Percentiles rank a stretch among this genome's conserved stretches.
phyloP scores from a whole-genome alignment of 2,113 vertebrate species.

The Atlantisia rogersi region DNA sequence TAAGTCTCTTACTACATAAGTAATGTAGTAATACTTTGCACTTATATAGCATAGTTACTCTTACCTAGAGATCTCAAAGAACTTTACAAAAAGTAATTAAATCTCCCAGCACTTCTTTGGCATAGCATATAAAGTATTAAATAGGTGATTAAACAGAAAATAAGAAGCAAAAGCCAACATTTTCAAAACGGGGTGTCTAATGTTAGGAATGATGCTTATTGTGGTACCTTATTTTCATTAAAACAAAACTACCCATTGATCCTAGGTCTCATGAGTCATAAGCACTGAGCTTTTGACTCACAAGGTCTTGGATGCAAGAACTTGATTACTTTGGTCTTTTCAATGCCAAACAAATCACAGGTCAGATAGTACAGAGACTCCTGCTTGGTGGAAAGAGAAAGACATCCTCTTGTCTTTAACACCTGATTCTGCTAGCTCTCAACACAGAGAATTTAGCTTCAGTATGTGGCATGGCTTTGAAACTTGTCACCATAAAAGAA shows the following conservation, averaged over 20 bases:
- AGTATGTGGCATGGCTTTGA: not conserved
- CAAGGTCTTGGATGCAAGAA: not conserved
- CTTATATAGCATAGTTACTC: slow-evolving; percentile 7
- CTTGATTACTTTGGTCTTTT: not conserved
- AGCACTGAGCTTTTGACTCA: not conserved
- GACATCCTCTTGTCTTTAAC: not conserved
- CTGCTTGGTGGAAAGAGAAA: not conserved
- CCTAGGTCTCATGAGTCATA: not conserved
- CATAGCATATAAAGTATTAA: not conserved
- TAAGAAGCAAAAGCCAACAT: not conserved
- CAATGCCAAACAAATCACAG: not conserved
- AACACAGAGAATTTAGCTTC: not conserved
- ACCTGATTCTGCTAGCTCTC: not conserved
- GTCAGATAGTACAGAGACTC: not conserved
- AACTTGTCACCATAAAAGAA: not conserved
- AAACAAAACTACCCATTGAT: not conserved
- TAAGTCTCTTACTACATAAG: slow-evolving; percentile 25
- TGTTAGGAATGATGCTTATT: not conserved
- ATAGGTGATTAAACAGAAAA: not conserved
- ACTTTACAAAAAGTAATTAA: slow-evolving; percentile 47
- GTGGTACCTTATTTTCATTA: not conserved
- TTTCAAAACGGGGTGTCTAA: not conserved
- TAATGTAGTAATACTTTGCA: slow-evolving; percentile 30
- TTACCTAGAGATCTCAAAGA: slow-evolving; percentile 38
- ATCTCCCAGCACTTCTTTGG: slow-evolving; percentile 1